A percentile compares a stretch with the other conserved stretches of the same genome.
Evolutionary conservation across 2,797 vertebrate species (phyloP).

Genomic region (Crypturellus tataupa): DNA sequence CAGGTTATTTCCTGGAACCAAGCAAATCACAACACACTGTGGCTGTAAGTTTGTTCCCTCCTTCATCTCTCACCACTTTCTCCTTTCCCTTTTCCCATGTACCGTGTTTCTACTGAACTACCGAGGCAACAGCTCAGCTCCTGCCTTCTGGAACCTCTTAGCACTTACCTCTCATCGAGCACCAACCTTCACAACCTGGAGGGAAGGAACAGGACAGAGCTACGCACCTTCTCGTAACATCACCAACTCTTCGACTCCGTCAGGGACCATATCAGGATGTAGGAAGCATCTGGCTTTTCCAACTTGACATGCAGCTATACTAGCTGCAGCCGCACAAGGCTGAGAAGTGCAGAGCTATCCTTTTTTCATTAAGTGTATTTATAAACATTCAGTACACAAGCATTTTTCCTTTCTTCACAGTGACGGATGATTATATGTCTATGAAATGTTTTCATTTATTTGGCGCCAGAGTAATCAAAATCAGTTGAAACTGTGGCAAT

Average conservation of each 20-base stretch:
- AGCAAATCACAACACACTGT: neutral
- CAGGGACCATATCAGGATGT: accelerated
- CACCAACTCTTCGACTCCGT: neutral
- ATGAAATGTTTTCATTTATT: conserved; percentile 83
- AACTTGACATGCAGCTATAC: neutral
- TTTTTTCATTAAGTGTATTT: conserved; percentile 76
- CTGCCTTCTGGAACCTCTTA: neutral
- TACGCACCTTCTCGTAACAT: neutral
- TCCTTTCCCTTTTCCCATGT: neutral
- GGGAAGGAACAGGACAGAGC: neutral
- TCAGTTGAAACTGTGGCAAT: conserved; percentile 77
- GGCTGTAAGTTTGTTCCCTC: neutral
- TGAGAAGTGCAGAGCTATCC: conserved; percentile 46
- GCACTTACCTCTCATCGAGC: neutral
- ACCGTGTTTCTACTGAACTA: neutral
- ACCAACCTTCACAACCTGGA: neutral
- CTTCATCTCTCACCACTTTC: neutral
- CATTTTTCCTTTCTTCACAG: conserved; percentile 76
- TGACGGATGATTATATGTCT: conserved; percentile 78
- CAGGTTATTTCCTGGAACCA: neutral
- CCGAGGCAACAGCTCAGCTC: neutral
- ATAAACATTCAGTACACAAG: conserved; percentile 76
- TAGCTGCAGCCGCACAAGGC: neutral
- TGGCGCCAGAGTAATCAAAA: conserved; percentile 83
- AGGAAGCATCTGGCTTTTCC: neutral